A percentile compares a stretch with the other conserved stretches of the same genome.
Conservation (phyloP, 2,888 invertebrate genomes). For the Gastrophysa polygoni region DNA sequence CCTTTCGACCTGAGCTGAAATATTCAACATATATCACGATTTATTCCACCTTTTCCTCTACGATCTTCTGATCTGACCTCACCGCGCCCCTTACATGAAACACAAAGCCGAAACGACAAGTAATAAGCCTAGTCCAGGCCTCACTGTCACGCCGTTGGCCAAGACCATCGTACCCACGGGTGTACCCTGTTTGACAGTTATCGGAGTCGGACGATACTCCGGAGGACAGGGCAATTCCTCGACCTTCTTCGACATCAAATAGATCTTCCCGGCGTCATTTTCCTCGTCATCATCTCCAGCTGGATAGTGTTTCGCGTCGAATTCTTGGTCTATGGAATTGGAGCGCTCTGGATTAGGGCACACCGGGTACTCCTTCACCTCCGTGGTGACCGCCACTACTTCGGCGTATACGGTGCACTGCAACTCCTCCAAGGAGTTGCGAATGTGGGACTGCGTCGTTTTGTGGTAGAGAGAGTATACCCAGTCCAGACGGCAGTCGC, state of each 20-base stretch:
- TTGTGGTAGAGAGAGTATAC: slow-evolving; percentile 76
- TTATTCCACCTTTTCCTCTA: neutral
- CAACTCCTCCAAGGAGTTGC: slow-evolving; percentile 71
- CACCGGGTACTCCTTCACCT: slow-evolving; percentile 22
- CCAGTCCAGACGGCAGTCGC: slow-evolving; percentile 85
- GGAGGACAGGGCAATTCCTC: slow-evolving; percentile 56
- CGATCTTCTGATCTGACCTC: neutral
- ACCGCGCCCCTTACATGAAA: slow-evolving; percentile 12
- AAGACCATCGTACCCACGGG: slow-evolving; percentile 12
- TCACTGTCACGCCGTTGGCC: neutral
- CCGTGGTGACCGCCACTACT: slow-evolving; percentile 24
- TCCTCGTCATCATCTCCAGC: slow-evolving; percentile 11
- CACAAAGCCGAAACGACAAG: slow-evolving; percentile 4
- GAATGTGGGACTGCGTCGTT: slow-evolving; percentile 73
- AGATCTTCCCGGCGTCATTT: slow-evolving; percentile 8
- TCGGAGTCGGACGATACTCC: slow-evolving; percentile 50
- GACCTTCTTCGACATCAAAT: slow-evolving; percentile 40
- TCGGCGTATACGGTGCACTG: slow-evolving; percentile 69
- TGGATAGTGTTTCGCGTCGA: slow-evolving; percentile 5
- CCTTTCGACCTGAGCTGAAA: neutral
- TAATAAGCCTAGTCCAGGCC: neutral
- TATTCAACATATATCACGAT: neutral
- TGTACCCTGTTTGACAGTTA: slow-evolving; percentile 45
- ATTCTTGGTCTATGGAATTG: slow-evolving; percentile 22
- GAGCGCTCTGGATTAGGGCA: slow-evolving; percentile 26